Evolutionary conservation across 1,140 invertebrate species (phyloP).

Genomic region (Oryctes rhinoceros): DNA sequence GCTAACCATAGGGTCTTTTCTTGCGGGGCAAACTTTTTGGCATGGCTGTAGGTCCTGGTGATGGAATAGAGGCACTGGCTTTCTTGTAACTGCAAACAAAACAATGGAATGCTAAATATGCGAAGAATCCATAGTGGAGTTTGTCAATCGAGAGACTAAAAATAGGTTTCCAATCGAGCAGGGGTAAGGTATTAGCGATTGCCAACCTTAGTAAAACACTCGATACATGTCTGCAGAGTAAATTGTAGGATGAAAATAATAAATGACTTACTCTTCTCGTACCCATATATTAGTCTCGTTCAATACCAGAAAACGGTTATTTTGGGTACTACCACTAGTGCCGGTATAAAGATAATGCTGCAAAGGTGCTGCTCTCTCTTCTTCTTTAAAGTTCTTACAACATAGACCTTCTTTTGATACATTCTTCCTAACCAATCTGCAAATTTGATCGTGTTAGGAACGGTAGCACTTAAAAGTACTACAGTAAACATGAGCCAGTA

Average conservation of each 20-base stretch:
- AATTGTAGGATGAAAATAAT: neutral
- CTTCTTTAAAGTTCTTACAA: neutral
- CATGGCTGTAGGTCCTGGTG: neutral
- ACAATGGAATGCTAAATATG: too few relatives aligned
- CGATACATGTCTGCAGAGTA: too few relatives aligned
- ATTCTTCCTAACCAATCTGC: conserved; percentile 97
- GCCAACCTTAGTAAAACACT: too few relatives aligned
- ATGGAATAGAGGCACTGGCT: neutral
- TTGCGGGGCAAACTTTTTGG: conserved; percentile 24
- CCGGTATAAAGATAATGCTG: conserved; percentile 95
- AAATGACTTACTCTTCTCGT: conserved; percentile 69
- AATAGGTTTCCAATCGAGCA: too few relatives aligned
- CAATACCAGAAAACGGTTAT: conserved; percentile 86
- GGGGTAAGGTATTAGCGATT: too few relatives aligned
- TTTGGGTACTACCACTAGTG: conserved; percentile 44
- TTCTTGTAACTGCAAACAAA: neutral
- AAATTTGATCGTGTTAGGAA: conserved; percentile 96
- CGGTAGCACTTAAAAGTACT: conserved; percentile 97
- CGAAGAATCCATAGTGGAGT: neutral
- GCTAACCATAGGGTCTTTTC: conserved; percentile 10
- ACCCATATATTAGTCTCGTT: conserved; percentile 72
- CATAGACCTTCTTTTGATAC: conserved; percentile 56
- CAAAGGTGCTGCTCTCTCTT: conserved; percentile 81
- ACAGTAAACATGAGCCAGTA: conserved; percentile 95
- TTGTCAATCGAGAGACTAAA: too few relatives aligned